Evolutionary conservation across 2,888 invertebrate species (phyloP).

Genomic region (Brachylomia viminalis): DNA sequence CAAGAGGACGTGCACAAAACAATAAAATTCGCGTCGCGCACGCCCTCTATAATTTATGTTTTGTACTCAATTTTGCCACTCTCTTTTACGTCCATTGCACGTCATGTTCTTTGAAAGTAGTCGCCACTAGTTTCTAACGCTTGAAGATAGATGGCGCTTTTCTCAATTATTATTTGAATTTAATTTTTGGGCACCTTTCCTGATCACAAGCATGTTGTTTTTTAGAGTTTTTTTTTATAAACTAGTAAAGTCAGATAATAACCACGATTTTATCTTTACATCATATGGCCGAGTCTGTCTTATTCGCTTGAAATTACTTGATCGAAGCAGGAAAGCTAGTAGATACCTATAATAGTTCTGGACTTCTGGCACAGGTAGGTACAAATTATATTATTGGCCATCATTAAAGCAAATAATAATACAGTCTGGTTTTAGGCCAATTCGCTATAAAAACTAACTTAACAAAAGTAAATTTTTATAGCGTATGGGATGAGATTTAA

Average conservation of each 20-base stretch:
- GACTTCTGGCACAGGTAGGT: not conserved
- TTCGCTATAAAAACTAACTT: too few species aligned
- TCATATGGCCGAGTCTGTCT: not conserved
- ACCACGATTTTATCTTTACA: too few species aligned
- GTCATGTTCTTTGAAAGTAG: too few species aligned
- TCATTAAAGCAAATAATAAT: too few species aligned
- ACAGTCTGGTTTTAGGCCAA: too few species aligned
- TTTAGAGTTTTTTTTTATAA: not conserved
- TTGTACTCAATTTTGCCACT: not conserved
- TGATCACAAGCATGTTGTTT: not conserved
- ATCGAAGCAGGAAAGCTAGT: not conserved
- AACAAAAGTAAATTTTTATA: too few species aligned
- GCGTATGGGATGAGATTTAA: too few species aligned
- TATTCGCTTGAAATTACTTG: not conserved
- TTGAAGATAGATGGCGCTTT: conserved; percentile 38
- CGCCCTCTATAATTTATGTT: conserved; percentile 11
- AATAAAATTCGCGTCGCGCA: not conserved
- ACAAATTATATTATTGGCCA: too few species aligned
- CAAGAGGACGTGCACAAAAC: not conserved
- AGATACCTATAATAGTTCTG: not conserved
- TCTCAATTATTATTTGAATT: not conserved
- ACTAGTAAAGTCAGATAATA: not conserved
- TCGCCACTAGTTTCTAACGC: not conserved
- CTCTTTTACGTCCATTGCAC: too few species aligned
- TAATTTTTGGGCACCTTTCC: not conserved